Base-by-base conservation (phyloP, 1,140 invertebrate species). In the Bilobella aurantiaca region DNA sequence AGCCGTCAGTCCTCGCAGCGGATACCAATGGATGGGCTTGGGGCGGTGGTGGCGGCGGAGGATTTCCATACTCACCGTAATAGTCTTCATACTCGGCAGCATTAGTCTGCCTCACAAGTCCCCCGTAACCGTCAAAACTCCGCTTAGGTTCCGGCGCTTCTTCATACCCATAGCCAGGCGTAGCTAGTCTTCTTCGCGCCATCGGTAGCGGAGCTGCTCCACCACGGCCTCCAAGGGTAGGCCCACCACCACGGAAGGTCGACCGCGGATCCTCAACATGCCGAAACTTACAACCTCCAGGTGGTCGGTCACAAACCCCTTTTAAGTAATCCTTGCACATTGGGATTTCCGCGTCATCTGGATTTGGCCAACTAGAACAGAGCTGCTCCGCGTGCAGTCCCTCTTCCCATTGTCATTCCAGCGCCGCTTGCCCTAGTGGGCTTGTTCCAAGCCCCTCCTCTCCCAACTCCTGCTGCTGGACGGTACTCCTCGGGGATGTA, bases 241-340 rank as follows among this genome's bases (percentile, higher is more conserved):
- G 28, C 28, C 58, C 32, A 27, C 21, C n/a, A 5, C 31, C 34
- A 23, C 37, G n/a, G 42, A 8, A 21, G 5, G 2, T 3, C n/a
- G n/a, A n/a, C 2, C 34, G 32, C 23, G 30, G 28, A 49, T 32
- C 8, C 29, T 59, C 25, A 1, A 25, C 59, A 66, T 69, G 58
- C 31, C 60, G 47, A 47, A 66, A 64, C 62, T 47, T 82, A 74
- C 82, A 83, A 63, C 79, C 76, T 2, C 75, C 76, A 18, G 74
- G 77, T 27, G 84, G 80, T 34, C 86, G 79, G 31, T 69, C 66
- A 74, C 88, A 91, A 58, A 84, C 82, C 1, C 87, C 86, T 75
- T 88, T 88, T 27, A 88, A 75, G 74, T 83, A 89, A 74, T 90
- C 86, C 75, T 89, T 88, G 74, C 88, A 90, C 46, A 89, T 77